Evolutionary conservation across 2,113 vertebrate species (phyloP), one percentile per base, ranked within the genome.

Genomic region (Rutilus rutilus): DNA sequence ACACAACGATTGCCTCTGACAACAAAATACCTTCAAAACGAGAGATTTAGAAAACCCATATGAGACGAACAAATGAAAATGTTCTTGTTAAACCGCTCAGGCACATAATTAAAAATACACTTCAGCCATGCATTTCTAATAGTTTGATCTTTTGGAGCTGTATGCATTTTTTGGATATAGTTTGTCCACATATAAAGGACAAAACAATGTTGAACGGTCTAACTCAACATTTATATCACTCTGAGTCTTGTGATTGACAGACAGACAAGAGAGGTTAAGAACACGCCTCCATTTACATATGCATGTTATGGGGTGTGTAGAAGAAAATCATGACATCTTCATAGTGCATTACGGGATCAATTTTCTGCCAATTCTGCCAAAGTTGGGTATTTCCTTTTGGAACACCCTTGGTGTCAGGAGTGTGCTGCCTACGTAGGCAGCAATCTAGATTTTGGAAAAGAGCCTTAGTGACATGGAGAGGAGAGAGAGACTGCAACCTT

Each of bases 401-500:
- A 42, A 73, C 21, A n/a, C 0, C 2, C 21, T 73, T n/a, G 8
- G 10, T n/a, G 69, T n/a, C 36, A 73, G 36, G 4, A 73, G 2
- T 39, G 14, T 73, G 36, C 69, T 71, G 36, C 67, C 67, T 42
- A 73, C 21, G 21, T 73, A 73, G 21, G 36, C 69, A 73, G 36
- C 36, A n/a, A 39, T 12, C 36, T 42, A n/a, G 69, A 73, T 73
- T 71, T 42, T 42, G 69, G 69, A 42, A 71, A 10, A n/a, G 19
- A 52, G 59, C 36, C 36, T 42, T n/a, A 21, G 52, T 27, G n/a
- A 64, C 76, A 59, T 52, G 47, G 33, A 30, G 52, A 59, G 30
- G 59, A 81, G n/a, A 67, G 6, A 21, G n/a, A 27, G 50, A 54
- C 69, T 59, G 36, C 65, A 71, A 85, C 62, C 71, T 75, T 87